Percentiles rank a stretch among this genome's conserved stretches.
Evolutionary conservation across 2,797 vertebrate species (phyloP).

Genomic region (Pangasius mekongensis): DNA sequence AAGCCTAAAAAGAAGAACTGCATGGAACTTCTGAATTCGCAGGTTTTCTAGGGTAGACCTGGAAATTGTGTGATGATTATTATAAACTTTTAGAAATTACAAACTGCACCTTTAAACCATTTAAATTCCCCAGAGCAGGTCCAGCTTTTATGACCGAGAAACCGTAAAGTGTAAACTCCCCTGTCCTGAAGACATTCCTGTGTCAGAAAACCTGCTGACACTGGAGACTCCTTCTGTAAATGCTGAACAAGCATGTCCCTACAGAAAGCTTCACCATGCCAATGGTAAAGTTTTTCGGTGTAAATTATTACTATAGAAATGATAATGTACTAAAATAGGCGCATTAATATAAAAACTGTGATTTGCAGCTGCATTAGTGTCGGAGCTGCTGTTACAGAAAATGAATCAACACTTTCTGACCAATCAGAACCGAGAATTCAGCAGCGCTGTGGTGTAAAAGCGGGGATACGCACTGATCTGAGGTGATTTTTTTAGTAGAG

Average conservation of each 20-base stretch:
- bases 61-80: not conserved
- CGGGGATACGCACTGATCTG: not conserved
- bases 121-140: not conserved
- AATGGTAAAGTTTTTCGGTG: too few species aligned
- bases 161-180: too few species aligned
- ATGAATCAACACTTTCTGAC: not conserved
- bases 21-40: not conserved
- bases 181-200: not conserved
- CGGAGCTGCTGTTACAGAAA: not conserved
- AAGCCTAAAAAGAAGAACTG: not conserved
- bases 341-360: not conserved
- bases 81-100: not conserved
- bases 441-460: not conserved
- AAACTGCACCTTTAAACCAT: not conserved
- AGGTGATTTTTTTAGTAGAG: not conserved
- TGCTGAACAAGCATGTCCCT: too few species aligned
- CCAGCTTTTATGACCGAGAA: not conserved
- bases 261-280: not conserved
- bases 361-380: not conserved
- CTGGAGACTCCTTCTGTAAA: not conserved
- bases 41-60: not conserved
- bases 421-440: not conserved
- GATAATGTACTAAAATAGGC: not conserved
- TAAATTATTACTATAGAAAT: not conserved
- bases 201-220: not conserved